Base-by-base conservation (phyloP, 2,797 vertebrate genomes). In the Falco columbarius region DNA sequence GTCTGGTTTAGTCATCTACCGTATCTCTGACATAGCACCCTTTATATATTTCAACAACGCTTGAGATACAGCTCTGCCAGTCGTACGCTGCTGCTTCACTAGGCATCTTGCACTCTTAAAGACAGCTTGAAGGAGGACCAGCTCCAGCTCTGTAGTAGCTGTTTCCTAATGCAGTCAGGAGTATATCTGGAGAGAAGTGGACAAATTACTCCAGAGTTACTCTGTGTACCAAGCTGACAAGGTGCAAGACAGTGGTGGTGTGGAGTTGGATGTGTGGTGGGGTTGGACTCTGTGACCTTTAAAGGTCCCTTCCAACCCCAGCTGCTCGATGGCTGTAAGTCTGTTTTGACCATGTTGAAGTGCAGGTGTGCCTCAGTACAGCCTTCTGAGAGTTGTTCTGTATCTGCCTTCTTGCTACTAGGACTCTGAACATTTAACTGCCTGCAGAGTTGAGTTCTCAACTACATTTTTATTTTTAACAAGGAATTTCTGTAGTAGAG, bases 21-120 rank as follows among this genome's bases (percentile, higher is more conserved):
- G 1, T 10, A 7, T 36, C 17, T 42, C 32, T 56, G 42, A 27
- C 32, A 4, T 12, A 58, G 32, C 26, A 27, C 15, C 24, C 27
- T 36, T 49, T 24, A 3, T 47, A 1, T 22, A 11, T 47, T 29
- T 13, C 24, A 22, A 6, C 32, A 32, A 36, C 4, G 27, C 59
- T 14, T 12, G 36, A 36, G 51, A 18, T 26, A 5, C 21, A 27
- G 52, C 36, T 18, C 36, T 38, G 1, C 18, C 38, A 6, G 40
- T 10, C n/a, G 26, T 29, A 1, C 4, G 2, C 40, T 21, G 20
- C 36, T 5, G 5, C 74, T 27, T 30, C 14, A 3, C 27, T 11
- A 9, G 72, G 55, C 38, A 6, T 10, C 52, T 23, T 18, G 19
- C 14, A 1, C 24, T 14, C 47, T 15, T 49, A 5, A 4, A 30